A percentile compares a stretch with the other conserved stretches of the same genome.
phyloP scores from a whole-genome alignment of 2,113 vertebrate genomes.

The Balaeniceps rex region DNA sequence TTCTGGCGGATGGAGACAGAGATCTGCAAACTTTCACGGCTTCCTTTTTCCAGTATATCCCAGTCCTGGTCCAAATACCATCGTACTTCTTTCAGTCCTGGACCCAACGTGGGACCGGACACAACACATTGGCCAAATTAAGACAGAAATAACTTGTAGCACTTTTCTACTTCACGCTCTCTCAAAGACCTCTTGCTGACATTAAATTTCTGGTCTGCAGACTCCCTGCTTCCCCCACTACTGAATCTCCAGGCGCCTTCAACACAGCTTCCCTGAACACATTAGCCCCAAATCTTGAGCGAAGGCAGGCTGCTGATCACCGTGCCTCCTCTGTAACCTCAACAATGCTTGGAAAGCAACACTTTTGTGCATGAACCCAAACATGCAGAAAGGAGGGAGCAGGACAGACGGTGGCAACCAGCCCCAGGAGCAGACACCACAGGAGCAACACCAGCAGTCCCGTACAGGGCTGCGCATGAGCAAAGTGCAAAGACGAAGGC shows the following conservation, averaged over 20 bases:
- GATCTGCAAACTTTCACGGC: background rate
- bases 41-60: constrained; percentile 27
- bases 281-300: fast-evolving
- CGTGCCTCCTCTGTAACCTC: background rate
- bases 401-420: background rate
- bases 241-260: background rate
- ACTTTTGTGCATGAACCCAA: background rate
- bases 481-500: background rate
- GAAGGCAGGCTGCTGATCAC: background rate
- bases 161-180: background rate
- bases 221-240: background rate
- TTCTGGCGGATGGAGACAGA: background rate
- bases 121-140: background rate
- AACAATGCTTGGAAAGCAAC: background rate
- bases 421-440: background rate
- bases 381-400: background rate
- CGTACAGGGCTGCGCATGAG: background rate
- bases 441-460: background rate
- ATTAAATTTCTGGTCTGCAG: constrained; percentile 54
- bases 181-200: background rate
- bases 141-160: constrained; percentile 21
- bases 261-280: background rate
- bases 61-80: constrained; percentile 28
- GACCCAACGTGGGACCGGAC: background rate
- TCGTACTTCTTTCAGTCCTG: constrained; percentile 23